A percentile compares a stretch with the other conserved stretches of the same genome.
Evolutionary conservation across 2,797 vertebrate species (phyloP).

Genomic region (Hydrolagus colliei): DNA sequence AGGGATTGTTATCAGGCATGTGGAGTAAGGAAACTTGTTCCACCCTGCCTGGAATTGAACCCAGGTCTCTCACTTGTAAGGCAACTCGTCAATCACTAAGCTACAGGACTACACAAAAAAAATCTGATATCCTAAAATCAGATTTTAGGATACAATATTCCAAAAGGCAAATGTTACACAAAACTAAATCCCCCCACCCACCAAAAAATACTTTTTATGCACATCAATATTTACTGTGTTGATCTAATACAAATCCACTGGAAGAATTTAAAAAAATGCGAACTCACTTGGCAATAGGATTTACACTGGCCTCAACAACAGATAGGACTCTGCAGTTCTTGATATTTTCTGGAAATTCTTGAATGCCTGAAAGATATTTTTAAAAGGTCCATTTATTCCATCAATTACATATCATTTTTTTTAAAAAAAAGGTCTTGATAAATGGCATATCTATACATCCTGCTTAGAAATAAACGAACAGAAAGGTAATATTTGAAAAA

Average conservation of each 20-base stretch:
- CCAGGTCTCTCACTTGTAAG: too few relatives aligned
- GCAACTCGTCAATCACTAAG: too few relatives aligned
- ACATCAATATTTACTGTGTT: background rate
- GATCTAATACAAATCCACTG: background rate
- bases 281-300: conserved; percentile 95
- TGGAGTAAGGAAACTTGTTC: too few relatives aligned
- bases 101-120: too few relatives aligned
- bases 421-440: background rate
- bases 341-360: conserved; percentile 98
- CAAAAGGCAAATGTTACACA: background rate
- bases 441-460: too few relatives aligned
- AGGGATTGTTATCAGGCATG: too few relatives aligned
- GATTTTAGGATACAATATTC: background rate
- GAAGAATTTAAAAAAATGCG: background rate
- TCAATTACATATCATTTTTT: background rate
- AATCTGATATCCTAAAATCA: too few relatives aligned
- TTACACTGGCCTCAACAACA: conserved; percentile 91
- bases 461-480: background rate
- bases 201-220: background rate
- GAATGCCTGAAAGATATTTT: conserved; percentile 70
- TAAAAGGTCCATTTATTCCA: background rate
- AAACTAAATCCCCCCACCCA: background rate
- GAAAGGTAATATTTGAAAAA: background rate
- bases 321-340: conserved; percentile 95
- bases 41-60: too few relatives aligned